Percentiles rank a stretch among this genome's conserved stretches.
Conservation (phyloP, 2,888 invertebrate genomes). For the Chalcosyrphus nemorum region DNA sequence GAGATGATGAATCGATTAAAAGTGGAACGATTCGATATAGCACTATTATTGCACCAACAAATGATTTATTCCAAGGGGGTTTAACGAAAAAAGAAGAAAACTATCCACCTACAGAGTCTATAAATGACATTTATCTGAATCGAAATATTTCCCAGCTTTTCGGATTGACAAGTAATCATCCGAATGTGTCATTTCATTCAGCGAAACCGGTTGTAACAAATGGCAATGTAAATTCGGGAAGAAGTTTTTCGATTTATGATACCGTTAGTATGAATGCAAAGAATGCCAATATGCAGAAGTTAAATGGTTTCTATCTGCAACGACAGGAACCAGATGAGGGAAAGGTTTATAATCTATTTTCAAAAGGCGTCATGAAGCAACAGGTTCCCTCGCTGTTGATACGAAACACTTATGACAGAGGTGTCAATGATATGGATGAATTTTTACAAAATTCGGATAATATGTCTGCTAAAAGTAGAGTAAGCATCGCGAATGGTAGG, state of each 20-base stretch:
- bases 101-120: constrained; percentile 76
- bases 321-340: constrained; percentile 60
- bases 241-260: constrained; percentile 77
- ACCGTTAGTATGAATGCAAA: constrained; percentile 79
- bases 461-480: constrained; percentile 47
- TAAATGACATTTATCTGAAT: constrained; percentile 80
- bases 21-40: constrained; percentile 75
- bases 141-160: constrained; percentile 80
- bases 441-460: constrained; percentile 39
- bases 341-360: constrained; percentile 80
- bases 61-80: constrained; percentile 74
- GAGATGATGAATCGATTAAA: constrained; percentile 68
- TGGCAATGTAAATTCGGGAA: constrained; percentile 37
- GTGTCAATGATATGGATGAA: constrained; percentile 19
- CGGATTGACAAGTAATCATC: constrained; percentile 77
- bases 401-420: constrained; percentile 75
- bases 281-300: constrained; percentile 75
- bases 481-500: constrained; percentile 51
- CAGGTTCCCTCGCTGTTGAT: constrained; percentile 74
- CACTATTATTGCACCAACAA: constrained; percentile 74
- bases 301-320: constrained; percentile 78
- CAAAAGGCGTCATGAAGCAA: constrained; percentile 76
- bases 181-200: constrained; percentile 77
- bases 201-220: constrained; percentile 39
- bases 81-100: constrained; percentile 73